These are phyloP conservation scores for Bradysia coprophila DNA, from an alignment of 1,140 invertebrate genomes.

Conservation along the genomic window DNA sequence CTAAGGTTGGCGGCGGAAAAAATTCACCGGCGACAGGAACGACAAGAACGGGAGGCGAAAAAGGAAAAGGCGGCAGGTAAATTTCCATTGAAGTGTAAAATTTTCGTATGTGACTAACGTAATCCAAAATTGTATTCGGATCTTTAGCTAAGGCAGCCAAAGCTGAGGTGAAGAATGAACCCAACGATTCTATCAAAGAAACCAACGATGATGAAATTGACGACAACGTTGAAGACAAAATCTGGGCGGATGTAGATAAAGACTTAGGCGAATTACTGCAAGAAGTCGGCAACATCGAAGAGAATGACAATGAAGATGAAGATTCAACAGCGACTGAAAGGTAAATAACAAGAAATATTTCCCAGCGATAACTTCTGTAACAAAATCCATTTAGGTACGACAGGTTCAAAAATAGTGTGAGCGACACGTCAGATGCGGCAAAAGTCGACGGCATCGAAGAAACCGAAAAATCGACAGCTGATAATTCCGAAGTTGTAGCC, in stretches of 20 bases:
- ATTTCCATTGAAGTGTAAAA: constrained; percentile 43
- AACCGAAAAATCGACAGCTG: no score
- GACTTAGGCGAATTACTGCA: constrained; percentile 46
- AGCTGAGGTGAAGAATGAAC: constrained; percentile 6
- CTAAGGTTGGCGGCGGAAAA: constrained; percentile 43
- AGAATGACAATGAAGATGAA: constrained; percentile 51
- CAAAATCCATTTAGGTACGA: constrained; percentile 12
- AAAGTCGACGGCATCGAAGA: no score
- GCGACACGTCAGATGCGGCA: no score
- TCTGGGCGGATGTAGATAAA: constrained; percentile 58
- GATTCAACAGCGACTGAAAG: constrained; percentile 35
- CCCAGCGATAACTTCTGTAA: not conserved
- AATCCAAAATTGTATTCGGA: constrained; percentile 7
- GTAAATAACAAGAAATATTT: constrained; percentile 10
- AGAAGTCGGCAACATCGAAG: constrained; percentile 37
- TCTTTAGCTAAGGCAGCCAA: no score
- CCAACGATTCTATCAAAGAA: constrained; percentile 8
- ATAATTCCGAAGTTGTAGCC: no score
- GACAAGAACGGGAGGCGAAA: constrained; percentile 21
- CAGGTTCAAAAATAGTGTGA: constrained; percentile 18
- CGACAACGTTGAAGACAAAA: constrained; percentile 35
- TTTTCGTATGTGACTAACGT: not conserved
- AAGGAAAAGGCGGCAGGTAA: constrained; percentile 30
- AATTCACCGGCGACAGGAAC: constrained; percentile 32
- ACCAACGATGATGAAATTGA: constrained; percentile 20